Evolutionary conservation across 2,888 invertebrate species (phyloP).

Genomic region (Heliconius aoede): DNA sequence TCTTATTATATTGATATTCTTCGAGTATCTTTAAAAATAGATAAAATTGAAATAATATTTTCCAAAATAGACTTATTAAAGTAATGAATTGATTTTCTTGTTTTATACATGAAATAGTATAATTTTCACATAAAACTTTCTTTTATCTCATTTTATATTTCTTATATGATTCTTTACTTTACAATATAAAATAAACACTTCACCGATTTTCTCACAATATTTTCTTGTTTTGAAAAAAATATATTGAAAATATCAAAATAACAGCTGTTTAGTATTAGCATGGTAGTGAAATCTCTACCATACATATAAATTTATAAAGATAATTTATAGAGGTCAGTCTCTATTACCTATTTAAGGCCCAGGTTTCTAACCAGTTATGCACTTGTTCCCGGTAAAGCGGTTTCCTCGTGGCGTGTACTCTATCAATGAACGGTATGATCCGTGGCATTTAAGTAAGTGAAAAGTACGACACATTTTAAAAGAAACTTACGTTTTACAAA

Average conservation of each 20-base stretch:
- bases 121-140: no score
- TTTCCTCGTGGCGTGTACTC: not conserved
- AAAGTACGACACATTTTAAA: not conserved
- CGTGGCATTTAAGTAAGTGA: not conserved
- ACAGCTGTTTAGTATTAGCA: not conserved
- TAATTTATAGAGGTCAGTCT: slow-evolving; percentile 29
- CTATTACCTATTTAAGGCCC: slow-evolving; percentile 26
- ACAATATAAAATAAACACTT: not conserved
- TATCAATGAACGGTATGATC: not conserved
- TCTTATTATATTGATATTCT: no score
- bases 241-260: not conserved
- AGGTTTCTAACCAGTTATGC: slow-evolving; percentile 50
- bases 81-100: no score
- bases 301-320: not conserved
- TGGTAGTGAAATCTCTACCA: not conserved
- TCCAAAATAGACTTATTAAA: no score
- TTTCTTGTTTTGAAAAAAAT: not conserved
- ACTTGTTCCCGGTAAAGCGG: slow-evolving; percentile 22
- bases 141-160: no score
- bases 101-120: no score
- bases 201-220: not conserved
- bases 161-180: no score
- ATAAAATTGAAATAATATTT: no score
- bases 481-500: not conserved
- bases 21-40: no score